A percentile compares a stretch with the other conserved stretches of the same genome.
Evolutionary conservation across 2,797 vertebrate genomes (phyloP).

Genomic region (Tapera naevia): DNA sequence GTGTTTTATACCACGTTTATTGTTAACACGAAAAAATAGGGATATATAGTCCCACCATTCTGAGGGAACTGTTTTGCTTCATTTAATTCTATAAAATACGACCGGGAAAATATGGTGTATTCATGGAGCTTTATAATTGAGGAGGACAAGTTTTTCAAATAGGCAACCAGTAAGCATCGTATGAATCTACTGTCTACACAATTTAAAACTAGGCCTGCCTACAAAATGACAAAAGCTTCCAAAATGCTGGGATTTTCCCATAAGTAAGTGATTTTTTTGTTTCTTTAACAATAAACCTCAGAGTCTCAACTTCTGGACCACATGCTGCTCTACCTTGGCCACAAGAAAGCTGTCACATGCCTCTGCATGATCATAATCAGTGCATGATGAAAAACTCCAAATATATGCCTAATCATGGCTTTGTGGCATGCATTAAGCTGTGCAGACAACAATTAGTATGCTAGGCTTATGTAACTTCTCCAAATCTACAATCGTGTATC

Average conservation of each 20-base stretch:
- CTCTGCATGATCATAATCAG: background rate
- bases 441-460: background rate
- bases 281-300: background rate
- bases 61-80: background rate
- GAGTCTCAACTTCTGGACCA: background rate
- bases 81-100: background rate
- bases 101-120: rapidly evolving
- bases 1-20: background rate
- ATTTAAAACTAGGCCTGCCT: background rate
- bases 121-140: background rate
- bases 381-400: background rate
- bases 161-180: background rate
- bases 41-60: background rate
- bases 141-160: background rate
- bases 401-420: background rate
- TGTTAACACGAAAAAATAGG: background rate
- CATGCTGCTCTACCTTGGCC: rapidly evolving
- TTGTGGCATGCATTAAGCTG: background rate
- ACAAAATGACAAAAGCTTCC: background rate
- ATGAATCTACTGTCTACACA: background rate
- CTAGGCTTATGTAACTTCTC: background rate
- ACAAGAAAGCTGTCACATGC: background rate
- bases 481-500: no score
- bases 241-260: background rate
- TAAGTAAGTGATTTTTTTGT: background rate